Conservation (phyloP, 1,140 invertebrate genomes). For the Solen grandis region DNA sequence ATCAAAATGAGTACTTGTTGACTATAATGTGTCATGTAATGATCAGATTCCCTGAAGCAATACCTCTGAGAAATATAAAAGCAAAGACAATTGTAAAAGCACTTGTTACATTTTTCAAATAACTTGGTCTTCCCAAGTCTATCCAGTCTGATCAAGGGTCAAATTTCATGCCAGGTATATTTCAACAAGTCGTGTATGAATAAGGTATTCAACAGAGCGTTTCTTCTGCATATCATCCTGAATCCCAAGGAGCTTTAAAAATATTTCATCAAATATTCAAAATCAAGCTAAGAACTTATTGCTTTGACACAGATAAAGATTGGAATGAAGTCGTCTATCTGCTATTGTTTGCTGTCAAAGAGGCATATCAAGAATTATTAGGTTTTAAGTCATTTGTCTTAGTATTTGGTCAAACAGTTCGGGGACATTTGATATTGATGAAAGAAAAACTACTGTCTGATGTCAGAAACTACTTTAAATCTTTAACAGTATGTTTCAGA, state of each 20-base stretch:
- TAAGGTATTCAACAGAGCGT: no score
- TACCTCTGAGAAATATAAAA: constrained; percentile 51
- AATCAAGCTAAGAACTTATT: constrained; percentile 44
- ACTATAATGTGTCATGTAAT: constrained; percentile 57
- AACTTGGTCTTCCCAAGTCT: constrained; percentile 44
- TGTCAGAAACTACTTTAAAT: constrained; percentile 1
- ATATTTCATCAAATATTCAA: constrained; percentile 51
- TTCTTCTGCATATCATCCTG: no score
- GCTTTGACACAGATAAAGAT: constrained; percentile 48
- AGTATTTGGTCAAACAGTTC: constrained; percentile 24
- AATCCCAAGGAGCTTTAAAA: constrained; percentile 43
- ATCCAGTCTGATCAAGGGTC: no score
- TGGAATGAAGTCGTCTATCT: constrained; percentile 54
- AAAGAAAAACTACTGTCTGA: constrained; percentile 41
- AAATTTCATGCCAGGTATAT: constrained; percentile 54
- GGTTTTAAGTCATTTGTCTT: constrained; percentile 43
- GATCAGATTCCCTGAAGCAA: constrained; percentile 57
- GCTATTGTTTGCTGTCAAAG: constrained; percentile 57
- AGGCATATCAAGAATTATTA: constrained; percentile 53
- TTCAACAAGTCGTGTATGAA: constrained; percentile 55
- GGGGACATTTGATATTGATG: constrained; percentile 58
- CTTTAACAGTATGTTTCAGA: constrained; percentile 46
- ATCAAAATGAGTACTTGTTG: constrained; percentile 52
- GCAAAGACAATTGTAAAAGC: constrained; percentile 32
- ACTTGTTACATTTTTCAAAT: constrained; percentile 57